Conservation (phyloP, 1,140 invertebrate genomes). For the Cheumatopsyche charites region DNA sequence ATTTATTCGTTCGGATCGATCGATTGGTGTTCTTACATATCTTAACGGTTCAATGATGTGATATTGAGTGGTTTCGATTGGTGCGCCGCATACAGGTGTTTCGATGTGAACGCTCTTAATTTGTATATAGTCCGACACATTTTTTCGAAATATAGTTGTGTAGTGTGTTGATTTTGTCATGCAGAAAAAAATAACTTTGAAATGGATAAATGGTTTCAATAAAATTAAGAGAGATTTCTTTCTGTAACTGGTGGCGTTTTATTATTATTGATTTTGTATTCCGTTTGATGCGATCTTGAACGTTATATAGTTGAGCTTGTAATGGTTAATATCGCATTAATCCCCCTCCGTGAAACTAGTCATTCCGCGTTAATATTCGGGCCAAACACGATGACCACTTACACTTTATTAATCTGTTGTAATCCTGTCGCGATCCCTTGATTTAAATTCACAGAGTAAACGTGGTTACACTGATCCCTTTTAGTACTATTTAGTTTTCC, state of each 20-base stretch:
- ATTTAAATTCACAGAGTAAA: slow-evolving; percentile 25
- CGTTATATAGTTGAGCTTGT: not conserved
- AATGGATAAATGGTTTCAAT: slow-evolving; percentile 8
- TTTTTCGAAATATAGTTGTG: slow-evolving; percentile 8
- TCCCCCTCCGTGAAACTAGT: slow-evolving; percentile 4
- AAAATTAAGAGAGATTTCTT: not conserved
- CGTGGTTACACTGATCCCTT: slow-evolving; percentile 4
- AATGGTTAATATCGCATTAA: slow-evolving; percentile 12
- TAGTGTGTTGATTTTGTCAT: not conserved
- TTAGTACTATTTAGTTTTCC: slow-evolving; percentile 17
- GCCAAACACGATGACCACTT: slow-evolving; percentile 20
- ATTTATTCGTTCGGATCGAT: no score
- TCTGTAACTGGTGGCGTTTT: not conserved
- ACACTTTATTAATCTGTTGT: slow-evolving; percentile 19
- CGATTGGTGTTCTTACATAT: slow-evolving; percentile 7
- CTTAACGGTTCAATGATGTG: slow-evolving; percentile 7
- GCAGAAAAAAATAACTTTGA: not conserved
- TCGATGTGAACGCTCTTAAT: not conserved
- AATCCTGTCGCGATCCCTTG: slow-evolving; percentile 25
- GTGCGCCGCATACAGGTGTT: not conserved
- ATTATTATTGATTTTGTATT: not conserved
- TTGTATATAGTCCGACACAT: not conserved
- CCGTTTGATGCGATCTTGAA: no score
- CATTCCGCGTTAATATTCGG: slow-evolving; percentile 19
- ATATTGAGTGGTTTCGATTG: not conserved